A percentile compares a stretch with the other conserved stretches of the same genome.
phyloP scores from a whole-genome alignment of 1,140 invertebrate species.

The Bilobella aurantiaca region DNA sequence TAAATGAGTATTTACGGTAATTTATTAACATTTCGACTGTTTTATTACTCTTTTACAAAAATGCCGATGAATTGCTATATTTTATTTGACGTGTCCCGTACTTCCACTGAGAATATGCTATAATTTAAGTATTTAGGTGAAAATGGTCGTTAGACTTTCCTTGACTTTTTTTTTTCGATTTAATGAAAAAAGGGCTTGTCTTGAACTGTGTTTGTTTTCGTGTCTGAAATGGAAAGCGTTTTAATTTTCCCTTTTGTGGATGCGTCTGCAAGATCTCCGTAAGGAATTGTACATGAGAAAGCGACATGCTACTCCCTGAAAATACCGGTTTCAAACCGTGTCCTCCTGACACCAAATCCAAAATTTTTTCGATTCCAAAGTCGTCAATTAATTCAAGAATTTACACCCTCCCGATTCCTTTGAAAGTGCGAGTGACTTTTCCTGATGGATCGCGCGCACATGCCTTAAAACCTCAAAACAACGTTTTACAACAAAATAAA shows the following conservation, averaged over 20 bases:
- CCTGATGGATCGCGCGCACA: not conserved
- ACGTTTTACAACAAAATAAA: not conserved
- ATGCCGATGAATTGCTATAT: too few relatives aligned
- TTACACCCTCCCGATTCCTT: not conserved
- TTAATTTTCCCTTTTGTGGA: slow-evolving; percentile 1
- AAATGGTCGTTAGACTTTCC: too few relatives aligned
- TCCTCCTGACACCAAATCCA: not conserved
- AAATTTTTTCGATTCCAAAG: not conserved
- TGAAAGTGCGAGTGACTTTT: slow-evolving; percentile 3
- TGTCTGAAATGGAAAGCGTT: not conserved
- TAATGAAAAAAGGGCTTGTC: not conserved
- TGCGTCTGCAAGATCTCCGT: not conserved
- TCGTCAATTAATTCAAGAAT: not conserved
- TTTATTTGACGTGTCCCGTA: too few relatives aligned
- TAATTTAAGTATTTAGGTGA: too few relatives aligned
- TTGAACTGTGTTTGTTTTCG: not conserved
- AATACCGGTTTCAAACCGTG: not conserved
- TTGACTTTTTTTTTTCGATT: too few relatives aligned
- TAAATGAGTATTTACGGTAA: too few relatives aligned
- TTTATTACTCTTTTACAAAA: too few relatives aligned
- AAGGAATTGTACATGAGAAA: not conserved
- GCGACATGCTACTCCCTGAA: not conserved
- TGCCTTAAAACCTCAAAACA: not conserved
- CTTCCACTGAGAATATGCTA: too few relatives aligned
- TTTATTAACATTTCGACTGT: too few relatives aligned